phyloP scores from a whole-genome alignment of 2,797 vertebrate species.

The Chrosomus eos region DNA sequence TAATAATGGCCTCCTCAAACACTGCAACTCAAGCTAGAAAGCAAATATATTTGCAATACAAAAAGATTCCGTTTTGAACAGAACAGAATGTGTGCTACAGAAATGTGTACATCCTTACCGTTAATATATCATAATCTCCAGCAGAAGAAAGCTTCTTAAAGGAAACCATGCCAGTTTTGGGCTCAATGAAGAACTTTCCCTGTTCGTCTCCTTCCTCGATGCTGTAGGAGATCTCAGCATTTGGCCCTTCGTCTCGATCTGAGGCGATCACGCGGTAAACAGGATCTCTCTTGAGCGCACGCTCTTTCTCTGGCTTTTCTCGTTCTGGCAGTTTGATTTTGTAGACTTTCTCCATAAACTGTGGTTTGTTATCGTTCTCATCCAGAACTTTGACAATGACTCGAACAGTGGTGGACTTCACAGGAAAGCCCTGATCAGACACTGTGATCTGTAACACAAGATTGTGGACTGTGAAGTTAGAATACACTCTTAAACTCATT shows the following conservation, averaged over 20 bases:
- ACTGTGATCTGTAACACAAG: slow-evolving; percentile 83
- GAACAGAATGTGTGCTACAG: neutral
- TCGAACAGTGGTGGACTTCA: slow-evolving; percentile 86
- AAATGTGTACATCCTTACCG: slow-evolving; percentile 79
- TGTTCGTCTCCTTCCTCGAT: slow-evolving; percentile 95
- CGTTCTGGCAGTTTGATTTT: slow-evolving; percentile 92
- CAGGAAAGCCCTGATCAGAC: slow-evolving; percentile 85
- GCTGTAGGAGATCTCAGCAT: slow-evolving; percentile 96
- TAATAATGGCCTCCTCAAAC: neutral
- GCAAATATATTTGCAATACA: slow-evolving; percentile 4
- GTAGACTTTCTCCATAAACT: slow-evolving; percentile 97
- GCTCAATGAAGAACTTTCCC: slow-evolving; percentile 96
- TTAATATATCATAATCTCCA: slow-evolving; percentile 95
- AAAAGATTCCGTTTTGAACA: neutral
- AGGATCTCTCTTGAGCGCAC: slow-evolving; percentile 82
- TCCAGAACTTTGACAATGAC: slow-evolving; percentile 93
- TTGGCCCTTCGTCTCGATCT: slow-evolving; percentile 91
- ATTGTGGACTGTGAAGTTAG: neutral
- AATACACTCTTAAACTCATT: neutral
- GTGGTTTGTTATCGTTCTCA: slow-evolving; percentile 94
- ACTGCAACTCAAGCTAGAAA: neutral
- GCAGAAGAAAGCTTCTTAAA: slow-evolving; percentile 93
- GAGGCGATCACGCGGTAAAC: slow-evolving; percentile 92
- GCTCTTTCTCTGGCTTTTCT: slow-evolving; percentile 85
- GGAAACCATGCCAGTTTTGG: slow-evolving; percentile 94